A percentile compares a stretch with the other conserved stretches of the same genome.
These are phyloP conservation scores for Origma solitaria DNA, from an alignment of 2,113 vertebrate species.

Conservation along the genomic window DNA sequence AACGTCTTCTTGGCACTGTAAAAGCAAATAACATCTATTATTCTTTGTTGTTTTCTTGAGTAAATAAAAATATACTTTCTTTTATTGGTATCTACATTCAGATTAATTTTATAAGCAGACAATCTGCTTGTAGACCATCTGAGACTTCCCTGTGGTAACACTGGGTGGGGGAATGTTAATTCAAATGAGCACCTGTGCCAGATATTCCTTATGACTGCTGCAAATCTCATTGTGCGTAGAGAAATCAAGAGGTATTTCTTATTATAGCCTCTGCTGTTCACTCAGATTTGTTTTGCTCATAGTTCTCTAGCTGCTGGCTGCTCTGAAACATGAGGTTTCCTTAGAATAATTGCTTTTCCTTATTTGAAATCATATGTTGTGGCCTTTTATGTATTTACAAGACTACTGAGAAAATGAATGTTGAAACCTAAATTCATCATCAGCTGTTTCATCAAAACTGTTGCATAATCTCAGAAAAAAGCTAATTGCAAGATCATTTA, in stretches of 20 bases:
- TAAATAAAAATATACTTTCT: neutral
- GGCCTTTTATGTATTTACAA: constrained; percentile 12
- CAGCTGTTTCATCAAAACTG: neutral
- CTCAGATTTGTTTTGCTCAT: neutral
- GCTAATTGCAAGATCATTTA: neutral
- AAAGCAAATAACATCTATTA: neutral
- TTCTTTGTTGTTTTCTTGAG: neutral
- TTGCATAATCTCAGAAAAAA: constrained; percentile 7
- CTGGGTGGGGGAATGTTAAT: neutral
- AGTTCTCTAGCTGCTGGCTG: neutral
- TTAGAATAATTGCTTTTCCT: neutral
- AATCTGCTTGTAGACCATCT: neutral
- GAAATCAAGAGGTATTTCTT: neutral
- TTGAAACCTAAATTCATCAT: constrained; percentile 38
- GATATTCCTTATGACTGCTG: neutral
- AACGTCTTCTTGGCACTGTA: neutral
- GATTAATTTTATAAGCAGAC: neutral
- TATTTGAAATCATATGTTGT: neutral
- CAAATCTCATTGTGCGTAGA: neutral
- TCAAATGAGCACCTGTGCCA: neutral
- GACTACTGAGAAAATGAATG: neutral
- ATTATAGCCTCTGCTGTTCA: neutral
- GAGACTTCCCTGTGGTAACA: neutral
- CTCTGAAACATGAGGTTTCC: neutral
- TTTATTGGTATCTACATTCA: neutral